These are phyloP conservation scores for Psilopogon haemacephalus DNA, from an alignment of 2,113 vertebrate species.

Conservation along the genomic window DNA sequence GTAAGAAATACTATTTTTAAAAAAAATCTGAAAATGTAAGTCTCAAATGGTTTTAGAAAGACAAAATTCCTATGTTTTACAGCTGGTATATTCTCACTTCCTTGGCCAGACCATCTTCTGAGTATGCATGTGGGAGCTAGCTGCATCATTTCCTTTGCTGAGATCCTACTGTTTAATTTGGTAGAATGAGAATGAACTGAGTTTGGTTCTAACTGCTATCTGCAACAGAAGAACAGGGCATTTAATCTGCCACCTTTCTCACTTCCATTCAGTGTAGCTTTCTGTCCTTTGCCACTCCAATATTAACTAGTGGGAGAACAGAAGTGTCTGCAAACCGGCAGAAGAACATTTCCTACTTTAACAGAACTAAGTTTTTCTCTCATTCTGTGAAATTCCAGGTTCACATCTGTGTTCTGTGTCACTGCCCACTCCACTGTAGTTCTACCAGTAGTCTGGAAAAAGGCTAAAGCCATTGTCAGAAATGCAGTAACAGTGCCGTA, in stretches of 20 bases:
- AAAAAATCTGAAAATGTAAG: neutral
- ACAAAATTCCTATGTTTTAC: neutral
- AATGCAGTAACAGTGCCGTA: neutral
- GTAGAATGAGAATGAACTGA: neutral
- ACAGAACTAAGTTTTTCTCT: neutral
- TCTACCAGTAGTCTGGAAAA: neutral
- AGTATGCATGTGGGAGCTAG: neutral
- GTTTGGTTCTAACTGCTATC: neutral
- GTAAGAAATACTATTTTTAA: neutral
- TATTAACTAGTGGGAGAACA: neutral
- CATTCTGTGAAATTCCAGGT: neutral
- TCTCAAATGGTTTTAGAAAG: neutral
- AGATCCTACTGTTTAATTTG: neutral
- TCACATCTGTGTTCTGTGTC: neutral
- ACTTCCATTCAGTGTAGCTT: neutral
- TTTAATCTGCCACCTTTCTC: neutral
- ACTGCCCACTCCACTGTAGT: neutral
- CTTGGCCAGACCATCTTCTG: neutral
- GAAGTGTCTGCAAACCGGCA: fast-evolving
- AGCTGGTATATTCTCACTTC: neutral
- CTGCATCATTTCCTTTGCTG: neutral
- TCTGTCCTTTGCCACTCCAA: neutral
- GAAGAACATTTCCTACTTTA: neutral
- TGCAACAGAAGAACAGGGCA: neutral
- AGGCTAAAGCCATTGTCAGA: neutral